Evolutionary conservation across 2,888 invertebrate genomes (phyloP), one percentile per base, ranked within the genome.

Genomic region (Homarus gammarus): DNA sequence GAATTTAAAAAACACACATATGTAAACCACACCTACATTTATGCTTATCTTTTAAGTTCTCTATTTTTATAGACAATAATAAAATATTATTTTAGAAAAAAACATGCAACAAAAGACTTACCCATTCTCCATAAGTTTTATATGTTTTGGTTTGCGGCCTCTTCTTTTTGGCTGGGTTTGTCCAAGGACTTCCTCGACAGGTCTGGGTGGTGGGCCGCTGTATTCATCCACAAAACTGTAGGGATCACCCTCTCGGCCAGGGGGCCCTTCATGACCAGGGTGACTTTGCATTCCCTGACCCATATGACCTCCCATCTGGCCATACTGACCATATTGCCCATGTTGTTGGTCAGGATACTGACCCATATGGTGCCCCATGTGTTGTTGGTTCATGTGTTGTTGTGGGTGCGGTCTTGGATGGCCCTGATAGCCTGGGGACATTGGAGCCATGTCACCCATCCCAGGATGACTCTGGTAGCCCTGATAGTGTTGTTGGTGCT

Each of bases 161-260:
- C 92, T 83, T 49, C 92, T 77, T 49, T 92, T 92, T 36, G 92
- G 92, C 31, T 92, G 92, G 15, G 90, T 81, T 77, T 84, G 87
- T 0, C 92, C 92, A 12, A 92, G 89, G 33, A 92, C 85, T 51
- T 92, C 92, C n/a, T 92, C 92, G 2, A 92, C 90, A 15, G 92
- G 92, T 51, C 92, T 64, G 8, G 92, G 92, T 38, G 90, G 90
- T 0, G 92, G 92, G 5, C 92, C 92, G 27, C 49, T 86, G 81
- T 92, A 92, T 75, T 92, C 92, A 31, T 92, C 92, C 44, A 92
- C 92, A 40, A 92, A 92, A 51, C 92, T 92, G 70, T 92, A 92
- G 1, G 92, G 92, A 75, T 92, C 92, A 0, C 92, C 92, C 73
- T 92, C 92, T 36, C 92, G 68, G 0, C 92, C 92, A 8, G 83